Evolutionary conservation across 1,140 invertebrate species (phyloP).

Genomic region (Scaptodrosophila lebanonensis): DNA sequence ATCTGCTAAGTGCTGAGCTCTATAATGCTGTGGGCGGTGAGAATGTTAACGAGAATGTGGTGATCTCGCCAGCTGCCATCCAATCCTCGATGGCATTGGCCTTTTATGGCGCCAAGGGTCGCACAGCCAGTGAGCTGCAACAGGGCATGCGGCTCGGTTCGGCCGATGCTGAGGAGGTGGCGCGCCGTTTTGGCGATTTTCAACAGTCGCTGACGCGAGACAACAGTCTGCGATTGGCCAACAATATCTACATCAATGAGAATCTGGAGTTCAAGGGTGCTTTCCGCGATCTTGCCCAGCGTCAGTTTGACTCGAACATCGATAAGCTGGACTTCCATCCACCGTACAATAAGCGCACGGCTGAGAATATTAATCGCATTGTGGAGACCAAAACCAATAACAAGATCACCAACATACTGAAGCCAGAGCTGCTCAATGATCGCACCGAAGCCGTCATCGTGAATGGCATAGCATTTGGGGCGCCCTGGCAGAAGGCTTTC

Average conservation of each 20-base stretch:
- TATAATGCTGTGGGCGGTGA: constrained; percentile 65
- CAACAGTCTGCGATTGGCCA: constrained; percentile 66
- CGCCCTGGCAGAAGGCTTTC: constrained; percentile 68
- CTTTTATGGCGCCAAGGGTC: constrained; percentile 67
- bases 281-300: constrained; percentile 63
- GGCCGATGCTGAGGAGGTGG: constrained; percentile 58
- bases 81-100: constrained; percentile 70
- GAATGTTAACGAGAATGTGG: constrained; percentile 61
- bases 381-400: constrained; percentile 62
- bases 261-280: constrained; percentile 69
- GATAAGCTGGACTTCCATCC: constrained; percentile 73
- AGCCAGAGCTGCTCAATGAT: constrained; percentile 57
- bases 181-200: constrained; percentile 53
- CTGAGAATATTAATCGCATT: constrained; percentile 61
- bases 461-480: constrained; percentile 53
- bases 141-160: constrained; percentile 57
- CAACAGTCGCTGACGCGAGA: constrained; percentile 61
- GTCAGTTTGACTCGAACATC: constrained; percentile 68
- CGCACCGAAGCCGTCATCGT: constrained; percentile 68
- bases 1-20: constrained; percentile 62
- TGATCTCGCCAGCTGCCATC: constrained; percentile 61
- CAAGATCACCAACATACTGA: constrained; percentile 59
- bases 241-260: constrained; percentile 71
- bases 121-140: constrained; percentile 62
- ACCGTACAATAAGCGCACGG: constrained; percentile 70